These are phyloP conservation scores for Syngnathoides biaculeatus DNA, from an alignment of 2,113 vertebrate species.

Conservation along the genomic window DNA sequence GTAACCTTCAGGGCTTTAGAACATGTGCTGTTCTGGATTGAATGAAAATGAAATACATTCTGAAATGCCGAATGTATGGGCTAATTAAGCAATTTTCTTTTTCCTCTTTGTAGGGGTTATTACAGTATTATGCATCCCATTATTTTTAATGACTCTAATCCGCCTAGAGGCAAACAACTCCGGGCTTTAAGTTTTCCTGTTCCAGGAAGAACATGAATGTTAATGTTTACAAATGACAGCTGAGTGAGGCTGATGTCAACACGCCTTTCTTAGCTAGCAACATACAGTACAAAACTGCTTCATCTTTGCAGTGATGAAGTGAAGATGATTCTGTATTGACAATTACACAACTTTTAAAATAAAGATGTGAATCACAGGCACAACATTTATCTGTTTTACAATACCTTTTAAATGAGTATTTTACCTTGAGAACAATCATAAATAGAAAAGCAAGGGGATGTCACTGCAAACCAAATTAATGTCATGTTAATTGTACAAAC, in stretches of 20 bases:
- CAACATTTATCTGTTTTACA: too few species aligned
- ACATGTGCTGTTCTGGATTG: background rate
- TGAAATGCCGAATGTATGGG: background rate
- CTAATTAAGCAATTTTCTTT: background rate
- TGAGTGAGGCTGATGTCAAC: slow-evolving; percentile 25
- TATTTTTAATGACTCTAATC: slow-evolving; percentile 14
- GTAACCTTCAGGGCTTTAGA: background rate
- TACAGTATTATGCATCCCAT: background rate
- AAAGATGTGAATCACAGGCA: too few species aligned
- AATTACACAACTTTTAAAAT: too few species aligned
- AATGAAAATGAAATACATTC: background rate
- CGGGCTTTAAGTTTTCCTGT: slow-evolving; percentile 26
- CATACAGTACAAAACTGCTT: background rate
- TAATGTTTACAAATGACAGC: slow-evolving; percentile 38
- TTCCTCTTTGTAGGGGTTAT: too few species aligned
- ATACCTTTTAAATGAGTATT: too few species aligned
- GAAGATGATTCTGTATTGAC: too few species aligned
- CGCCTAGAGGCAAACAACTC: slow-evolving; percentile 14
- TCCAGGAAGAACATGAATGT: slow-evolving; percentile 36
- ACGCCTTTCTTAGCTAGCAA: background rate
- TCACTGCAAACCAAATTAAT: too few species aligned
- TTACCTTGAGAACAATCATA: too few species aligned
- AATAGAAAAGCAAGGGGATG: too few species aligned
- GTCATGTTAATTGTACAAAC: too few species aligned
- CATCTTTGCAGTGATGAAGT: background rate